phyloP scores from a whole-genome alignment of 1,140 invertebrate species.

The Ceratosolen solmsi region DNA sequence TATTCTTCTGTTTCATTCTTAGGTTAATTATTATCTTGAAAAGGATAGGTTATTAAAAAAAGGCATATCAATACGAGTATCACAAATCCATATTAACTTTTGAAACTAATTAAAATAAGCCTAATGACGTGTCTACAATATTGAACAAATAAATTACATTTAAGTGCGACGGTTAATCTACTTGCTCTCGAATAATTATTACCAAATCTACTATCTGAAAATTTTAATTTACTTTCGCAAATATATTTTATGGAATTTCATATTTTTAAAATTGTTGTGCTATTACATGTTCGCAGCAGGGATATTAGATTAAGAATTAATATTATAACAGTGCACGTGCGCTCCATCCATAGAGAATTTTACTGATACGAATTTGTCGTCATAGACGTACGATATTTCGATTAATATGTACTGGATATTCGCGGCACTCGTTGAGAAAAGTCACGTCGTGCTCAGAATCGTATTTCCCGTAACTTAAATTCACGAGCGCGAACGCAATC shows the following conservation, averaged over 20 bases:
- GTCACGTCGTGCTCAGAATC: background rate
- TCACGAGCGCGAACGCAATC: background rate
- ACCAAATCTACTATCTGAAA: too few species aligned
- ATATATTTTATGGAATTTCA: background rate
- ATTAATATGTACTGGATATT: background rate
- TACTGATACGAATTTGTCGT: background rate
- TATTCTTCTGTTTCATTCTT: background rate
- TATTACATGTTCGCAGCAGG: background rate
- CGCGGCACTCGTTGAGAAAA: background rate
- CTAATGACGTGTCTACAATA: background rate
- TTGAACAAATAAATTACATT: background rate
- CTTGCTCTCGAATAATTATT: too few species aligned
- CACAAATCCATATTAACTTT: background rate
- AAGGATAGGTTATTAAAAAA: background rate
- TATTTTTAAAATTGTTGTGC: background rate
- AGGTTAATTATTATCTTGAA: background rate
- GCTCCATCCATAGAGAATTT: background rate
- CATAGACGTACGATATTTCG: background rate
- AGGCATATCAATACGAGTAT: background rate
- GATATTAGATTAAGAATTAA: background rate
- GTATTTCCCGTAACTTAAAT: slow-evolving; percentile 10
- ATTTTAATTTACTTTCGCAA: background rate
- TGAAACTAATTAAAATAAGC: too few species aligned
- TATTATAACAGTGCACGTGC: background rate
- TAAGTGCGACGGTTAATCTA: too few species aligned